A percentile compares a stretch with the other conserved stretches of the same genome.
These are phyloP conservation scores for Oeneis ivallda DNA, from an alignment of 2,888 invertebrate genomes.

Conservation along the genomic window DNA sequence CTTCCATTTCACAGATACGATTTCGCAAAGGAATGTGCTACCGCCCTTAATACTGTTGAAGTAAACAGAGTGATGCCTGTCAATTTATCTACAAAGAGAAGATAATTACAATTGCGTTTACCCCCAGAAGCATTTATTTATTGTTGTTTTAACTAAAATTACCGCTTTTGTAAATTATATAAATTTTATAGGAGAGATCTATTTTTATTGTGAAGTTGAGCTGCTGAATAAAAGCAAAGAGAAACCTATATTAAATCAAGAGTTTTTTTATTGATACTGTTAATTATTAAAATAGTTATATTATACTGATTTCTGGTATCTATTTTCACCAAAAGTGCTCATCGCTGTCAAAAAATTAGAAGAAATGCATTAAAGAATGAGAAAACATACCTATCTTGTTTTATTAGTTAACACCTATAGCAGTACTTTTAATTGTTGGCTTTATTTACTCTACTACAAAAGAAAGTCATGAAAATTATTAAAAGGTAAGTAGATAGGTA, in stretches of 20 bases:
- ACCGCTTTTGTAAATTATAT: slow-evolving; percentile 79
- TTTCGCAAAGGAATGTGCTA: neutral
- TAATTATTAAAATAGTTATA: slow-evolving; percentile 63
- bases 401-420: slow-evolving; percentile 42
- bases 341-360: slow-evolving; percentile 85
- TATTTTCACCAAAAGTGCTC: slow-evolving; percentile 87
- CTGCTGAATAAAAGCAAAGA: slow-evolving; percentile 68
- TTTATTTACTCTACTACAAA: no score
- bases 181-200: slow-evolving; percentile 82
- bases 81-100: slow-evolving; percentile 76
- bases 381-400: slow-evolving; percentile 65
- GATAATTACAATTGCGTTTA: slow-evolving; percentile 70
- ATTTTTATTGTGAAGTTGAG: slow-evolving; percentile 80
- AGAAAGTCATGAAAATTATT: no score
- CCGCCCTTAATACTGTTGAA: slow-evolving; percentile 59
- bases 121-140: slow-evolving; percentile 78
- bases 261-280: slow-evolving; percentile 72
- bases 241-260: slow-evolving; percentile 61
- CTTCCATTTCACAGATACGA: no score
- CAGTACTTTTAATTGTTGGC: neutral
- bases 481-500: no score
- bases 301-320: slow-evolving; percentile 78
- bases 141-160: slow-evolving; percentile 73
- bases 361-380: slow-evolving; percentile 82
- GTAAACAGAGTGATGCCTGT: slow-evolving; percentile 73